A percentile compares a stretch with the other conserved stretches of the same genome.
Conservation (phyloP, 1,140 invertebrate genomes). For the Halyomorpha halys region DNA sequence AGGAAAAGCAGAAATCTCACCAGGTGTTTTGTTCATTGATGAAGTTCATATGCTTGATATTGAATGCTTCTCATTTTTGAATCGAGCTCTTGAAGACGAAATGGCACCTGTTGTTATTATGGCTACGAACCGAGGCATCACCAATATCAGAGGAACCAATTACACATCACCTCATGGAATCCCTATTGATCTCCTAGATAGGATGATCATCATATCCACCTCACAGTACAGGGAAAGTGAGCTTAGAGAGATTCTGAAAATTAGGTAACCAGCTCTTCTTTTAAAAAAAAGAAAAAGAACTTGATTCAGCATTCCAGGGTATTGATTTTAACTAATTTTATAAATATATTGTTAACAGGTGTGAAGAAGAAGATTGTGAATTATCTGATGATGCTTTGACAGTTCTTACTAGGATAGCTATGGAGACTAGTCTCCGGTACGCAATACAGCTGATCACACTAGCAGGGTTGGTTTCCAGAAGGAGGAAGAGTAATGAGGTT, state of each 20-base stretch:
- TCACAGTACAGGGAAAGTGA: slow-evolving; percentile 80
- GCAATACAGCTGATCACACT: slow-evolving; percentile 98
- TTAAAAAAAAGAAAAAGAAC: neutral
- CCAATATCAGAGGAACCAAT: slow-evolving; percentile 83
- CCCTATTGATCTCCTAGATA: slow-evolving; percentile 89
- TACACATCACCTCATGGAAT: slow-evolving; percentile 92
- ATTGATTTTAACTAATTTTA: neutral
- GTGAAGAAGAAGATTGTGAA: slow-evolving; percentile 95
- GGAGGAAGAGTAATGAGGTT: slow-evolving; percentile 72
- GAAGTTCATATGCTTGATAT: slow-evolving; percentile 98
- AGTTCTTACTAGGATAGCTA: slow-evolving; percentile 83
- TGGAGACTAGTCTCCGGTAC: slow-evolving; percentile 88
- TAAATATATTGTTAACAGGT: slow-evolving; percentile 43
- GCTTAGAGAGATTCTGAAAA: slow-evolving; percentile 83
- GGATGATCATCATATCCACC: slow-evolving; percentile 91
- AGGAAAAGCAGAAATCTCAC: slow-evolving; percentile 96
- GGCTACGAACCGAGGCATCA: slow-evolving; percentile 98
- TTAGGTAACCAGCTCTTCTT: slow-evolving; percentile 44
- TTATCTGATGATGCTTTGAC: slow-evolving; percentile 84
- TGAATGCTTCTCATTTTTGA: slow-evolving; percentile 96
- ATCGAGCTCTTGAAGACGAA: slow-evolving; percentile 91
- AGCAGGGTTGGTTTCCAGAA: slow-evolving; percentile 75
- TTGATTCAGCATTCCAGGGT: neutral
- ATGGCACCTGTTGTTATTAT: slow-evolving; percentile 96
- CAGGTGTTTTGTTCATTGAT: slow-evolving; percentile 87